Evolutionary conservation across 1,140 invertebrate genomes (phyloP), one percentile per base, ranked within the genome.

Genomic region (Trichonephila clavipes): DNA sequence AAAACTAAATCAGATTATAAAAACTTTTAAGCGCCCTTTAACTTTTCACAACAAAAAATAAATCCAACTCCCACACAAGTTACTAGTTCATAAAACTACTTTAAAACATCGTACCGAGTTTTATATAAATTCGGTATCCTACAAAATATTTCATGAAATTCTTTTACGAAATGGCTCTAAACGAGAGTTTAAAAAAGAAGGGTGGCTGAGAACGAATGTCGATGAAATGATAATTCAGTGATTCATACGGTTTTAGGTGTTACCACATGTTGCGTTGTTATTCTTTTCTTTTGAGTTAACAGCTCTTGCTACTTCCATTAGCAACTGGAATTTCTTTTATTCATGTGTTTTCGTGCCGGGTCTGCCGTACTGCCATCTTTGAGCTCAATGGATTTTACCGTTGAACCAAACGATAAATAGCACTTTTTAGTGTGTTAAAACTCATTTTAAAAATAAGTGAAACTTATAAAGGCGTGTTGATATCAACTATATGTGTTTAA

Each of bases 211-310:
- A 88, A 34, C 34, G 28, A 88, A 40, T 64, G 86, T 24, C 86
- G 14, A 2, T 18, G 24, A 88, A n/a, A 28, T 24, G 62, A 88
- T 88, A 88, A 88, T 88, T 88, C 86, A 21, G n/a, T 66, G 86
- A 88, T 88, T 88, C 86, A 88, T 88, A n/a, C 21, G 24, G 21
- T n/a, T 88, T 62, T 64, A 88, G 86, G 86, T 88, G 86, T 88
- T 88, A 58, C 86, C 86, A 88, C 86, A 40, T 88, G 86, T 88
- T 88, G 86, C 59, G 18, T 64, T 66, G 40, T 16, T 40, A 12
- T 72, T 72, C 51, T 77, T 69, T 72, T 58, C 62, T 34, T 51
- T 40, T 18, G 21, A 44, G 64, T 51, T 72, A 77, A 18, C 51
- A 40, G 28, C 66, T 6, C 58, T 4, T n/a, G 14, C 7, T 89